A percentile compares a stretch with the other conserved stretches of the same genome.
These are phyloP conservation scores for Disparrhopalites patrizii DNA, from an alignment of 2,888 invertebrate genomes.

Conservation along the genomic window DNA sequence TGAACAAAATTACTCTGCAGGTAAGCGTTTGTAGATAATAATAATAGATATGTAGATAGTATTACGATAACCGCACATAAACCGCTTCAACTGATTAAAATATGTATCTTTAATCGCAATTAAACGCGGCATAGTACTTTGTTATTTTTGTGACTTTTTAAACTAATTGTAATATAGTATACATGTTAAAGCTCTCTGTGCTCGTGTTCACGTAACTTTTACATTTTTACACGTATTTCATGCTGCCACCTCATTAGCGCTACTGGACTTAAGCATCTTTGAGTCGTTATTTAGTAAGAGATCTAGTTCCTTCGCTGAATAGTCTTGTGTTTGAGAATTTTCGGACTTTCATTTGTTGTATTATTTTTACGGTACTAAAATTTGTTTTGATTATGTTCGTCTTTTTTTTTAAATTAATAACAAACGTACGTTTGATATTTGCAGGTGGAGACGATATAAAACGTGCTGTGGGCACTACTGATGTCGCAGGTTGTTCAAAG, in stretches of 20 bases:
- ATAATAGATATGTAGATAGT: too few relatives aligned
- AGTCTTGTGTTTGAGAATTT: neutral
- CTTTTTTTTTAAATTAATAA: too few relatives aligned
- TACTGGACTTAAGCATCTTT: constrained; percentile 21
- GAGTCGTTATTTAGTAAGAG: constrained; percentile 26
- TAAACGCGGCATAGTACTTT: too few relatives aligned
- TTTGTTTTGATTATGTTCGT: neutral
- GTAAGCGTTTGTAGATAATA: too few relatives aligned
- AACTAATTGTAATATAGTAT: too few relatives aligned
- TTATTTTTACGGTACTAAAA: neutral
- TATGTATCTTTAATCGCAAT: too few relatives aligned
- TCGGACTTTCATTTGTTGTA: neutral
- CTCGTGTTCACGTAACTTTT: neutral
- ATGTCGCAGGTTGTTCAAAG: neutral
- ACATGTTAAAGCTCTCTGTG: too few relatives aligned
- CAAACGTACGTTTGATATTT: too few relatives aligned
- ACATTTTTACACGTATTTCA: neutral
- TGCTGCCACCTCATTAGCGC: constrained; percentile 12
- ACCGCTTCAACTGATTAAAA: too few relatives aligned
- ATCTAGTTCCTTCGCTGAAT: too few relatives aligned
- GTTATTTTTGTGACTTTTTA: too few relatives aligned
- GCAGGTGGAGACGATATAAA: neutral
- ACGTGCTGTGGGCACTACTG: neutral
- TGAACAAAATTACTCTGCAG: neutral
- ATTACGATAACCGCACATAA: too few relatives aligned